phyloP scores from a whole-genome alignment of 2,797 vertebrate genomes.

The Typhlichthys subterraneus region DNA sequence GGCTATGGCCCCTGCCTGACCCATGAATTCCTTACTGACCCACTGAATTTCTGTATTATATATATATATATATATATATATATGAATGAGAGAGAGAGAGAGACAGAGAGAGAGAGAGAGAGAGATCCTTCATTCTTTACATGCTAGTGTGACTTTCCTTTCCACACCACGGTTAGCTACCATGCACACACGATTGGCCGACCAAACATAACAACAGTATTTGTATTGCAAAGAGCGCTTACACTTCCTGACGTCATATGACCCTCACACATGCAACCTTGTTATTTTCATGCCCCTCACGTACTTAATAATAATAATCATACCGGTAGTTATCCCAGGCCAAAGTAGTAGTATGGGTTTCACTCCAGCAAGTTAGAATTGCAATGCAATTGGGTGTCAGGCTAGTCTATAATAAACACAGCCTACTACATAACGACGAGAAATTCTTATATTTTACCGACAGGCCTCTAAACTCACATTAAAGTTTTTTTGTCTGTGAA shows the following conservation, averaged over 20 bases:
- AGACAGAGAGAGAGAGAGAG: not conserved
- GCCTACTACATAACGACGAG: not conserved
- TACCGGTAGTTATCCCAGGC: not conserved
- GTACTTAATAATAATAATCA: not conserved
- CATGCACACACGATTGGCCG: not conserved
- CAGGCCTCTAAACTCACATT: no score
- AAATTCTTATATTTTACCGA: no score
- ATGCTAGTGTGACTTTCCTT: slow-evolving; percentile 5
- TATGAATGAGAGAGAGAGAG: not conserved
- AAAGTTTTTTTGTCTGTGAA: no score
- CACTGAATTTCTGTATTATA: no score
- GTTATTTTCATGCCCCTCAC: not conserved
- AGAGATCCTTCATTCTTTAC: not conserved
- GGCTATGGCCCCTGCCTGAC: no score
- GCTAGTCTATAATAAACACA: no score
- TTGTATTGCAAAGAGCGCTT: not conserved
- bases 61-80: no score
- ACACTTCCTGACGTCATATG: not conserved
- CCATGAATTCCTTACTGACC: no score
- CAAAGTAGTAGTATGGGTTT: not conserved
- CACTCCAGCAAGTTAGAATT: no score
- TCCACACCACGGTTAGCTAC: not conserved
- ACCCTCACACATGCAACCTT: not conserved
- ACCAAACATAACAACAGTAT: not conserved
- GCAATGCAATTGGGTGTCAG: no score